Evolutionary conservation across 2,797 vertebrate genomes (phyloP).

Genomic region (Glossophaga mutica): DNA sequence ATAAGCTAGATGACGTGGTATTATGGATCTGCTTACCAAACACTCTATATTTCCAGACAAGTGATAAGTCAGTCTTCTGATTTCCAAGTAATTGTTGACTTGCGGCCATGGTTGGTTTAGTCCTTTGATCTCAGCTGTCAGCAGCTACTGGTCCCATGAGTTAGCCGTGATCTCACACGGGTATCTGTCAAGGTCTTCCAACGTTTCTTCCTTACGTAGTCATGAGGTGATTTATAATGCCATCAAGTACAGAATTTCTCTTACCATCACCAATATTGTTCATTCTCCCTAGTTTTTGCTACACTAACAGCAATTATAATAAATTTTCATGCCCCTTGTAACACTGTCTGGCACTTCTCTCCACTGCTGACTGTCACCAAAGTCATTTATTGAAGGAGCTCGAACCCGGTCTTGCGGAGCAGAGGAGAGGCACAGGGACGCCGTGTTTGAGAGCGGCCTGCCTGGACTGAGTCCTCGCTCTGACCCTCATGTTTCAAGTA

Average conservation of each 20-base stretch:
- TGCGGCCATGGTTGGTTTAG: neutral
- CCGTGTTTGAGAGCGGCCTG: neutral
- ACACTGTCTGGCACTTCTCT: conserved; percentile 19
- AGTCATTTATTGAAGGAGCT: neutral
- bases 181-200: conserved; percentile 26
- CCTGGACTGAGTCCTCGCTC: neutral
- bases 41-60: neutral
- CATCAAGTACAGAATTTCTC: neutral
- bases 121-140: conserved; percentile 31
- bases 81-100: conserved; percentile 41
- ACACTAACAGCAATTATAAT: conserved; percentile 13
- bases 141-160: conserved; percentile 9
- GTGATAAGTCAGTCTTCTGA: neutral
- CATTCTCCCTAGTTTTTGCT: conserved; percentile 13
- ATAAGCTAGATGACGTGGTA: neutral
- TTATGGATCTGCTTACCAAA: neutral
- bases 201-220: conserved; percentile 5
- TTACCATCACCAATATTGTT: neutral
- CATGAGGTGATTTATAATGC: conserved; percentile 33
- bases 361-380: neutral
- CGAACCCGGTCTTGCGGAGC: neutral
- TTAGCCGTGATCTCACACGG: conserved; percentile 38
- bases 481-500: neutral
- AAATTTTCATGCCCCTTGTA: neutral
- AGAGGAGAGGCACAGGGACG: neutral